Evolutionary conservation across 2,888 invertebrate species (phyloP).

Genomic region (Amphiduros pacificus): DNA sequence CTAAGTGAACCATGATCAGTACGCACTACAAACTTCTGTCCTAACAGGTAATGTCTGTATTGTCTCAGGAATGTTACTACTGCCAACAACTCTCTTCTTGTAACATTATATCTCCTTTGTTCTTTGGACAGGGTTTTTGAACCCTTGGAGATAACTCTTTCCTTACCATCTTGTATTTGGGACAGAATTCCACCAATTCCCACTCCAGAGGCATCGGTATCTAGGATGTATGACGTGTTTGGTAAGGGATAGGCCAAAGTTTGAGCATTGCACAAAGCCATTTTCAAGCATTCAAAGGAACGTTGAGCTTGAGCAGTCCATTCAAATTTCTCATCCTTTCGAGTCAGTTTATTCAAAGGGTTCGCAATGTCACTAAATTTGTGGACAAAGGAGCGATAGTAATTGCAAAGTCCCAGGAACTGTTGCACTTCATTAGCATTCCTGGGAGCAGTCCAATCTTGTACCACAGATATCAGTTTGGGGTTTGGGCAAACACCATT

Average conservation of each 20-base stretch:
- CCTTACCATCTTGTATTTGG: constrained; percentile 9
- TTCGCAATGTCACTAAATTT: constrained; percentile 4
- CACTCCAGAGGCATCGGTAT: constrained; percentile 10
- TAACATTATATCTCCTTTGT: constrained; percentile 15
- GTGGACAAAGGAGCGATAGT: constrained; percentile 12
- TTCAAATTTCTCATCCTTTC: not conserved
- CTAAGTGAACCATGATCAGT: not conserved
- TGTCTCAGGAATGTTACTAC: not conserved
- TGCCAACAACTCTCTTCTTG: constrained; percentile 13
- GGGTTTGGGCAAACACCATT: constrained; percentile 9
- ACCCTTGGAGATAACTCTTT: constrained; percentile 12
- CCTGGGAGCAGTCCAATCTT: constrained; percentile 3
- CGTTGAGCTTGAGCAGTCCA: constrained; percentile 13
- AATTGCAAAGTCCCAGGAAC: constrained; percentile 9
- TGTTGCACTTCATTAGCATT: constrained; percentile 1
- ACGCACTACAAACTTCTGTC: constrained; percentile 1
- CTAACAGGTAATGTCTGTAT: constrained; percentile 6
- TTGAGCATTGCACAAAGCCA: constrained; percentile 7
- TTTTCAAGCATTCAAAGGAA: constrained; percentile 1
- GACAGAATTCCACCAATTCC: constrained; percentile 15
- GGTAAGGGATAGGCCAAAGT: constrained; percentile 13
- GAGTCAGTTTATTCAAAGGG: not conserved
- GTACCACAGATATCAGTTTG: constrained; percentile 2
- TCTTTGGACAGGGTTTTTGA: constrained; percentile 3
- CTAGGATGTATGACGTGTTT: not conserved